phyloP scores from a whole-genome alignment of 1,140 invertebrate species.

The Drosophila neocordata region DNA sequence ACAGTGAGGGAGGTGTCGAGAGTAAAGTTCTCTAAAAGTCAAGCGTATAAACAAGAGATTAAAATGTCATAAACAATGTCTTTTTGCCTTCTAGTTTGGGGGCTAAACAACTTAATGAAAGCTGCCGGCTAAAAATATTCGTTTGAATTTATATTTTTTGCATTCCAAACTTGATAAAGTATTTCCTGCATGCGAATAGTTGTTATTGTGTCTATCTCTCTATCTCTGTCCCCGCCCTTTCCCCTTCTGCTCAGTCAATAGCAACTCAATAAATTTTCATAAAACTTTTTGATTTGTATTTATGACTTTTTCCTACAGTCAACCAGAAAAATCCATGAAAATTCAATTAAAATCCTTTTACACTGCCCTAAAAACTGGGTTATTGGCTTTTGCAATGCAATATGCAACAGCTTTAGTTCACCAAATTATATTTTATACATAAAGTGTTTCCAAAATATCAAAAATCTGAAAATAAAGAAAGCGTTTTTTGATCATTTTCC shows the following conservation, averaged over 20 bases:
- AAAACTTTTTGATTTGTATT: slow-evolving; percentile 79
- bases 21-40: slow-evolving; percentile 50
- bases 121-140: slow-evolving; percentile 15
- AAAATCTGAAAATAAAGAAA: background rate
- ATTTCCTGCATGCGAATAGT: background rate
- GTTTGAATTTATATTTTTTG: slow-evolving; percentile 4
- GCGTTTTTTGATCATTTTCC: background rate
- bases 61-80: slow-evolving; percentile 79
- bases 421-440: too few species aligned
- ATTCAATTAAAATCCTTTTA: slow-evolving; percentile 67
- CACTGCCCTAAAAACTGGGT: slow-evolving; percentile 36
- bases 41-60: slow-evolving; percentile 80
- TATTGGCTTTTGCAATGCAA: slow-evolving; percentile 41
- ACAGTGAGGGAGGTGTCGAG: slow-evolving; percentile 25
- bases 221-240: background rate
- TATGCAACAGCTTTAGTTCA: background rate
- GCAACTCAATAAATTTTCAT: slow-evolving; percentile 75
- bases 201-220: background rate
- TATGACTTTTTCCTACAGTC: slow-evolving; percentile 56
- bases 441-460: too few species aligned
- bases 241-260: slow-evolving; percentile 19
- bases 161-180: background rate
- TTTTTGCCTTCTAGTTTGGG: slow-evolving; percentile 55
- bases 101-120: slow-evolving; percentile 74
- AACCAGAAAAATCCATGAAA: slow-evolving; percentile 38